Evolutionary conservation across 2,113 vertebrate genomes (phyloP), one percentile per base, ranked within the genome.

Genomic region (Rhea pennata): DNA sequence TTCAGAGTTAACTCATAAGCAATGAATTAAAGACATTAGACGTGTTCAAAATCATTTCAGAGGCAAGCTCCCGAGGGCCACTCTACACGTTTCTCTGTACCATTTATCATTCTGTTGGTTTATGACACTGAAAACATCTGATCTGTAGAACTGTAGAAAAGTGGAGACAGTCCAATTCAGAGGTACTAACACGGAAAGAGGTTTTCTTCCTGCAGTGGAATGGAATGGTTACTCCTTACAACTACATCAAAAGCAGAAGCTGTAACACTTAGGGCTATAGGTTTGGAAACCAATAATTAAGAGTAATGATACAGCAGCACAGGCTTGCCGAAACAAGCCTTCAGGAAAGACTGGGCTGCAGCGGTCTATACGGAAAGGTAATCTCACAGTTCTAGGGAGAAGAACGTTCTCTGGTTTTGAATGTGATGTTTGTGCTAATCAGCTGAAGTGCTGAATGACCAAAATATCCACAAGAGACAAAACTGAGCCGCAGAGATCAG

Each of bases 171-270:
- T 51, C 24, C 13, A 9, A 4, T 54, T 66, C 44, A 51, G 5
- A 67, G 36, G 33, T 39, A 87, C 24, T 6, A 26, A 48, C n/a
- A 46, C 4, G 0, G 0, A 29, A 0, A 39, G 61, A 39, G n/a
- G 56, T 6, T 16, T 93, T 93, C 67, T 65, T 84, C 70, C 62
- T 3, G 3, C 51, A 58, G 9, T 64, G 12, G 39, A 84, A 58
- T 36, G 17, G 36, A 76, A 67, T 7, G 51, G 33, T 61, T 93
- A 24, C 22, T 89, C 15, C 50, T 71, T 42, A 40, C 16, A 73
- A 21, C 33, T 53, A 3, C 53, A 65, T 15, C 48, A 71, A 51
- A 69, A 89, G 9, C 2, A 80, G 50, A 72, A 44, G 46, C 65
- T 86, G 50, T 42, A 22, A 66, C 27, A 65, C 73, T 65, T 56